Evolutionary conservation across 2,888 invertebrate genomes (phyloP).

Genomic region (Acanthococcus lagerstroemiae): DNA sequence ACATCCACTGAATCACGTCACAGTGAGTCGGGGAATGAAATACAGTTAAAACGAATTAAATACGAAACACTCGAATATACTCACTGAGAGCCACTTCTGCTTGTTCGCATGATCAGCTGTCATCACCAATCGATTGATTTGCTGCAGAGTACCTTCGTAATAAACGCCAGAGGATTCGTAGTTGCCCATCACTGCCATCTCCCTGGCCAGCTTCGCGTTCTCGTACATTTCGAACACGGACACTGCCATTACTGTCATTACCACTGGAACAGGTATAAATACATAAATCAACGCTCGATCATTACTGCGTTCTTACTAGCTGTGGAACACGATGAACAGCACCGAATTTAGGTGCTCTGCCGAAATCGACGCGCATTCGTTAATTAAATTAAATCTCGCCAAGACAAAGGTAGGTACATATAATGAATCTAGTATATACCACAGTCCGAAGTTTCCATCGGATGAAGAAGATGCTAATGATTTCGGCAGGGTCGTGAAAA

Average conservation of each 20-base stretch:
- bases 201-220: slow-evolving; percentile 87
- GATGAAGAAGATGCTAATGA: not conserved
- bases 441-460: slow-evolving; percentile 17
- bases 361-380: no score
- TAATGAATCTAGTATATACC: not conserved
- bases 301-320: not conserved
- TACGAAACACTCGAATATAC: slow-evolving; percentile 5
- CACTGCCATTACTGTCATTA: slow-evolving; percentile 61
- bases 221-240: slow-evolving; percentile 85
- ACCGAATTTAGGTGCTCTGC: no score
- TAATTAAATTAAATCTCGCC: no score
- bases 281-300: no score
- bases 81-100: slow-evolving; percentile 65
- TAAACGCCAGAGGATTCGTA: slow-evolving; percentile 90
- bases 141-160: slow-evolving; percentile 85
- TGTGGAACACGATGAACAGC: no score
- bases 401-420: no score
- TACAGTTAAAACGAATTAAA: no score
- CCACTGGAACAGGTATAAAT: slow-evolving; percentile 37
- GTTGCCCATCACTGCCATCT: slow-evolving; percentile 89
- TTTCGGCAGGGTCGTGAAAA: not conserved
- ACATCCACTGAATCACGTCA: no score
- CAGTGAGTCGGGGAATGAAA: no score
- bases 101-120: slow-evolving; percentile 69
- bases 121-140: slow-evolving; percentile 72